Evolutionary conservation across 1,140 invertebrate species (phyloP).

Genomic region (Cotesia vestalis): DNA sequence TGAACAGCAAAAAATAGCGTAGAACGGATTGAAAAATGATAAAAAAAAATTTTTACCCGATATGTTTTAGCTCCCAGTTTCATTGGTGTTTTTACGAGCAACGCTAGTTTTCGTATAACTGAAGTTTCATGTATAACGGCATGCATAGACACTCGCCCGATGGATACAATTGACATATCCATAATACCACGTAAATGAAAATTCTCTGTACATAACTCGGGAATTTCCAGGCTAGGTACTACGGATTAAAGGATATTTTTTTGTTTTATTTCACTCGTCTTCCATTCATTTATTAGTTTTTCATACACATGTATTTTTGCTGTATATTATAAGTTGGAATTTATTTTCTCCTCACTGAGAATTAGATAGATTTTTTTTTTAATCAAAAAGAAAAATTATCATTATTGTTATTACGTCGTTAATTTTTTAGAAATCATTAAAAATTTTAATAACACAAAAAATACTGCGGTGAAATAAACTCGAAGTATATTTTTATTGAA

Average conservation of each 20-base stretch:
- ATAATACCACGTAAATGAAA: conserved; percentile 12
- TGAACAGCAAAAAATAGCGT: not conserved
- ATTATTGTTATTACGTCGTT: too few relatives aligned
- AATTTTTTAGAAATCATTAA: too few relatives aligned
- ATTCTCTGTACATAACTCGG: not conserved
- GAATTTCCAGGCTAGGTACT: not conserved
- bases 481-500: too few relatives aligned
- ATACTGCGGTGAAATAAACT: too few relatives aligned
- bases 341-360: too few relatives aligned
- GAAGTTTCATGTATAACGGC: conserved; percentile 4
- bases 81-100: conserved; percentile 4
- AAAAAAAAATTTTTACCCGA: conserved; percentile 11
- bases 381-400: not conserved
- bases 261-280: not conserved
- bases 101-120: not conserved
- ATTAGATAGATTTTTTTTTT: too few relatives aligned
- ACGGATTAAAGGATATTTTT: not conserved
- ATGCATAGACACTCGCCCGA: not conserved
- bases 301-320: not conserved
- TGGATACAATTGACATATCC: not conserved
- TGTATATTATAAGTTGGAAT: too few relatives aligned
- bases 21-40: not conserved
- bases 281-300: conserved; percentile 10
- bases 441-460: too few relatives aligned
- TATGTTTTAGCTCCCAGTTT: not conserved